These are phyloP conservation scores for Tethea ocularis DNA, from an alignment of 2,888 invertebrate species.

Conservation along the genomic window DNA sequence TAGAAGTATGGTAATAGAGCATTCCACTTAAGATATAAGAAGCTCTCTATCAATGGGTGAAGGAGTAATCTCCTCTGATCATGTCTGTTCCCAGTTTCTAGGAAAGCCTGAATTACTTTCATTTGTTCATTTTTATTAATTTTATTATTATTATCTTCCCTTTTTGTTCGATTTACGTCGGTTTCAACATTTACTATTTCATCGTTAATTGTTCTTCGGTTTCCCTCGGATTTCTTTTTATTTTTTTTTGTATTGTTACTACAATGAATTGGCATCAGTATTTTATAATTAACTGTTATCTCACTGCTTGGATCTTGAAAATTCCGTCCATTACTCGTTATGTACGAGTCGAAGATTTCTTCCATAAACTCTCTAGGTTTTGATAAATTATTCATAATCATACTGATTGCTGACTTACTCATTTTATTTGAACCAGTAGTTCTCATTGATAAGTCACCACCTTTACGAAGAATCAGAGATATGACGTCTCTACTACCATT, in stretches of 20 bases:
- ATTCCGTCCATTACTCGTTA: conserved; percentile 71
- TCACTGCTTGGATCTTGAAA: conserved; percentile 62
- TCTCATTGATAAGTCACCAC: conserved; percentile 72
- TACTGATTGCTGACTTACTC: conserved; percentile 76
- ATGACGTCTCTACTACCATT: conserved; percentile 85
- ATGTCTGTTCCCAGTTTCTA: conserved; percentile 80
- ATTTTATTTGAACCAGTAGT: conserved; percentile 68
- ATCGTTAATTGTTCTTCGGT: too few species aligned
- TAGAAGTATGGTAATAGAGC: conserved; percentile 81
- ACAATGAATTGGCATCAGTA: conserved; percentile 65
- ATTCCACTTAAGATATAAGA: conserved; percentile 83
- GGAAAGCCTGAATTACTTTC: conserved; percentile 80
- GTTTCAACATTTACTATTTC: too few species aligned
- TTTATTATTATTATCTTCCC: too few species aligned
- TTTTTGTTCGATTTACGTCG: too few species aligned
- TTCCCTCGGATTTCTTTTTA: too few species aligned
- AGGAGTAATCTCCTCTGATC: conserved; percentile 75
- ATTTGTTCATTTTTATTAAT: conserved; percentile 78
- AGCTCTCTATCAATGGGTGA: conserved; percentile 84
- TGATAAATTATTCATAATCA: conserved; percentile 76
- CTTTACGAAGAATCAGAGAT: conserved; percentile 63
- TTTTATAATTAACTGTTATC: conserved; percentile 77
- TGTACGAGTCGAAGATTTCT: conserved; percentile 78
- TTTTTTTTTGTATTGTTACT: too few species aligned
- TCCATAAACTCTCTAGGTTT: conserved; percentile 81